Conservation (phyloP, 2,888 invertebrate species). For the Lithophane socia region DNA sequence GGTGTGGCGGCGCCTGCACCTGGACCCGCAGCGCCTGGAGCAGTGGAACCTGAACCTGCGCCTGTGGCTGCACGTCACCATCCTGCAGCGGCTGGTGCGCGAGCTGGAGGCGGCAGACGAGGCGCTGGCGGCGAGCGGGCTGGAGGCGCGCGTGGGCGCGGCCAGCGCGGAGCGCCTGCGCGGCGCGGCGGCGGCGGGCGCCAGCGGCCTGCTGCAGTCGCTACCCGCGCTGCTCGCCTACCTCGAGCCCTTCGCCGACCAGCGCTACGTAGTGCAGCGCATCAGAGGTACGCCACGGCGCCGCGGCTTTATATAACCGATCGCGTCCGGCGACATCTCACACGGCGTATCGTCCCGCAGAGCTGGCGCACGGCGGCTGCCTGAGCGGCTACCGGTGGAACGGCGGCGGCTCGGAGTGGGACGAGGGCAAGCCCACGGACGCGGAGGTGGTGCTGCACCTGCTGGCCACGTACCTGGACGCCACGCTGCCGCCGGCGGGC, state of each 20-base stretch:
- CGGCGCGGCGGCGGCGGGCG: constrained; percentile 78
- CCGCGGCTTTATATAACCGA: no score
- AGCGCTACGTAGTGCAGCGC: constrained; percentile 95
- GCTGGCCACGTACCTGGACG: constrained; percentile 94
- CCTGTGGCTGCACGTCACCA: constrained; percentile 96
- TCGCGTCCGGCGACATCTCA: no score
- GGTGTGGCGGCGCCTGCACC: constrained; percentile 91
- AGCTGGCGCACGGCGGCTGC: constrained; percentile 95
- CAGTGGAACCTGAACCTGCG: constrained; percentile 91
- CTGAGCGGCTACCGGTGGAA: constrained; percentile 97
- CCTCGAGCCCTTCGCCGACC: constrained; percentile 95
- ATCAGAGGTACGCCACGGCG: constrained; percentile 88
- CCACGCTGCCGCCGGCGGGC: constrained; percentile 74
- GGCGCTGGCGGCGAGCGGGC: constrained; percentile 89
- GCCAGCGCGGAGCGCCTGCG: constrained; percentile 74
- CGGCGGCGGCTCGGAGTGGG: constrained; percentile 92
- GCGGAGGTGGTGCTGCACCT: constrained; percentile 96
- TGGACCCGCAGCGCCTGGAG: constrained; percentile 92
- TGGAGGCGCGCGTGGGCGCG: constrained; percentile 77
- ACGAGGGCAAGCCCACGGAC: constrained; percentile 96
- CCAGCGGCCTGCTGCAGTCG: constrained; percentile 76
- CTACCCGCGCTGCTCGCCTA: constrained; percentile 94
- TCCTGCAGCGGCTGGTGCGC: constrained; percentile 93
- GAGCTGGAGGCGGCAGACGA: constrained; percentile 94
- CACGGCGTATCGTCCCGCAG: constrained; percentile 76